Base-by-base conservation (phyloP, 2,113 vertebrate genomes). In the Paracanthobrama guichenoti region DNA sequence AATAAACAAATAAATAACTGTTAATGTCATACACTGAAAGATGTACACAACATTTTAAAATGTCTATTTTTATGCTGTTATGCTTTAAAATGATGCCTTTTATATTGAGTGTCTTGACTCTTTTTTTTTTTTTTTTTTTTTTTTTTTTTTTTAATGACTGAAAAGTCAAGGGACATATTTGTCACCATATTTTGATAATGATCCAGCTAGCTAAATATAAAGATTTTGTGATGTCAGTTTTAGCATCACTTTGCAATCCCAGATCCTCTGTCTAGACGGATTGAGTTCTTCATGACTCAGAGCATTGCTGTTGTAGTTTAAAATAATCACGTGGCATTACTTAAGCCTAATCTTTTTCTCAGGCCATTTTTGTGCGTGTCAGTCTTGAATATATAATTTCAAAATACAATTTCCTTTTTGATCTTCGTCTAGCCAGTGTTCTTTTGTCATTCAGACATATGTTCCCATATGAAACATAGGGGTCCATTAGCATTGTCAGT, bases 141-240 rank as follows among this genome's bases (percentile, higher is more conserved):
- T 35, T 35, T 4, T 35, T 4, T 35, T 4, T 35, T 35, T 35
- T 60, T 60, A 3, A 60, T 60, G 59, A 60, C 59, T 24, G 3
- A 60, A 12, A 13, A 11, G 10, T 60, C 24, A 24, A n/a, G 9
- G 57, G 22, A n/a, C 44, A 46, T 0, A 59, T 59, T 59, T 59
- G 22, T 22, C 20, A 59, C 1, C 57, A 11, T 53, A 53, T 59
- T n/a, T 46, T 46, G 44, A 12, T 46, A 48, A 48, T 48, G 46
- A 48, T 12, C 46, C 46, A 48, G 3, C 46, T 3, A 48, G 46
- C 46, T 48, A 12, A 48, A 48, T 13, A 13, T 48, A 48, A 48
- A 39, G 39, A 39, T 39, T 39, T 39, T 39, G 6, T 39, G 39
- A 39, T 88, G 85, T 85, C 59, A 66, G 84, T 89, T 74, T 85